Conservation (phyloP, 2,888 invertebrate species). For the Halictus quadricinctus region DNA sequence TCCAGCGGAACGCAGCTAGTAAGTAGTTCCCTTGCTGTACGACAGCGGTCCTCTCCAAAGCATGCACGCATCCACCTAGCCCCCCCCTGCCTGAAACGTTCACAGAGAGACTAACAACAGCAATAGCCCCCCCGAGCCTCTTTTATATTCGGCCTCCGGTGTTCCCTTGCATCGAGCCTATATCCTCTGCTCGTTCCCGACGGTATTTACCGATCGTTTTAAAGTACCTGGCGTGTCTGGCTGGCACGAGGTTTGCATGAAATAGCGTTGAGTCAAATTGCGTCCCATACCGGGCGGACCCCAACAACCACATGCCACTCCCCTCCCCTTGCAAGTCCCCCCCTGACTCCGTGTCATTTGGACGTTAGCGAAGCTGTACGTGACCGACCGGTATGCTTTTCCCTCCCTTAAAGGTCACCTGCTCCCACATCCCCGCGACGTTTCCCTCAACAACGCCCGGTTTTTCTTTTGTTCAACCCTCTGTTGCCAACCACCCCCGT, state of each 20-base stretch:
- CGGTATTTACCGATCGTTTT: slow-evolving; percentile 65
- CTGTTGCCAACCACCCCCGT: slow-evolving; percentile 17
- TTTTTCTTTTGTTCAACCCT: neutral
- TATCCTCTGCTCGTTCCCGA: slow-evolving; percentile 13
- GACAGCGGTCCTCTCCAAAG: neutral
- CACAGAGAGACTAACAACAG: neutral
- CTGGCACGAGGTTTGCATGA: slow-evolving; percentile 62
- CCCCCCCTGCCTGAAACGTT: neutral
- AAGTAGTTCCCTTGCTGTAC: slow-evolving; percentile 68
- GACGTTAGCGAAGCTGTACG: slow-evolving; percentile 54
- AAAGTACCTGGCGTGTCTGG: slow-evolving; percentile 59
- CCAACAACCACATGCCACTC: neutral
- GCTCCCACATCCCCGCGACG: neutral
- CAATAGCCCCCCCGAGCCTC: neutral
- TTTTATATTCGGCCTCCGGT: slow-evolving; percentile 26
- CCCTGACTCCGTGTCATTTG: slow-evolving; percentile 52
- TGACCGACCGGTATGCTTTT: slow-evolving; percentile 30
- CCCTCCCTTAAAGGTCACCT: slow-evolving; percentile 30
- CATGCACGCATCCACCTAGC: neutral
- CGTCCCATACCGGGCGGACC: slow-evolving; percentile 19
- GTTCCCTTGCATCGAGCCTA: slow-evolving; percentile 4
- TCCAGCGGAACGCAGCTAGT: slow-evolving; percentile 90
- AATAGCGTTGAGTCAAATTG: slow-evolving; percentile 59
- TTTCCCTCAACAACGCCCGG: neutral
- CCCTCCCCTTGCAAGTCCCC: neutral